phyloP scores from a whole-genome alignment of 1,140 invertebrate species.

The Phthorimaea operculella region DNA sequence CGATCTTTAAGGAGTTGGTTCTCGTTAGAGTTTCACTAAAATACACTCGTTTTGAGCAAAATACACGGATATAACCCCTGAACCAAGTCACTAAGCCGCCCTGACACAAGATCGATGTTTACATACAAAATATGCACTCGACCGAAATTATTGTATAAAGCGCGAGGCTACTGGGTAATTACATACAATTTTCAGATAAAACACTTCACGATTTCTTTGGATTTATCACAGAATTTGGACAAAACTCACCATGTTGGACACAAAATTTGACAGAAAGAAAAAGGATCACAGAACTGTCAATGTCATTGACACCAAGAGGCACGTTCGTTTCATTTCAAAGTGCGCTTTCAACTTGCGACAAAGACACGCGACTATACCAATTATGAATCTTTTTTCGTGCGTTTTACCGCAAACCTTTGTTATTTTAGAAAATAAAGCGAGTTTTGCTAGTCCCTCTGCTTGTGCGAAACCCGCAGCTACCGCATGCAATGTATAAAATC shows the following conservation, averaged over 20 bases:
- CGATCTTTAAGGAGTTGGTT: neutral
- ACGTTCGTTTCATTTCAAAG: too few species aligned
- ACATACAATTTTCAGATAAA: neutral
- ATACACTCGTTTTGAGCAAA: neutral
- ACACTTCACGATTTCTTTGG: slow-evolving; percentile 23
- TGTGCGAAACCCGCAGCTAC: too few species aligned
- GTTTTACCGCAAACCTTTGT: too few species aligned
- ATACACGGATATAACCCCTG: neutral
- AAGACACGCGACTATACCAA: too few species aligned
- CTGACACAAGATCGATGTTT: neutral
- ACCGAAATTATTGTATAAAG: neutral
- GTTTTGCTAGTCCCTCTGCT: too few species aligned
- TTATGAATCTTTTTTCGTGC: too few species aligned
- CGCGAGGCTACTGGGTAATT: neutral
- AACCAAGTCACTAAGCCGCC: neutral
- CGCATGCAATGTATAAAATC: too few species aligned
- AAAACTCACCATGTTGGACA: slow-evolving; percentile 58
- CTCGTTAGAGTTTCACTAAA: neutral
- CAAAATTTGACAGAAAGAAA: slow-evolving; percentile 53
- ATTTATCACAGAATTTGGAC: slow-evolving; percentile 23
- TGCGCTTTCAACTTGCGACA: too few species aligned
- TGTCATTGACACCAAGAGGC: neutral
- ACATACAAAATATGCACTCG: neutral
- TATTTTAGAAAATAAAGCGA: too few species aligned
- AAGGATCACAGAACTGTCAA: neutral